A percentile compares a stretch with the other conserved stretches of the same genome.
Conservation (phyloP, 1,140 invertebrate species). For the Macrosteles quadrilineatus region DNA sequence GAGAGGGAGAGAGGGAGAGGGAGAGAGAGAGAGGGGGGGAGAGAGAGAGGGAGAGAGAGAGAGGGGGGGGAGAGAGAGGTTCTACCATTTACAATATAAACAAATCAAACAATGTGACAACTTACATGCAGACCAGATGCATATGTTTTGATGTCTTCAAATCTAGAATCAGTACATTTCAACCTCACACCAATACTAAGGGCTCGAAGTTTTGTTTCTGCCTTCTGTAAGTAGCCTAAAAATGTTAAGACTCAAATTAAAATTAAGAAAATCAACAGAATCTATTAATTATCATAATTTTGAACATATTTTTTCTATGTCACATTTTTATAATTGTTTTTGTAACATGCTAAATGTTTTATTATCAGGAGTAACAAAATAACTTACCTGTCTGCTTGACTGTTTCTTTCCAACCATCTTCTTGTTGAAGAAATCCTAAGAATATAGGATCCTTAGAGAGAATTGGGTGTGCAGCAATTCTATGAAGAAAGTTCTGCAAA, state of each 20-base stretch:
- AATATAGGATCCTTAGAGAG: constrained; percentile 77
- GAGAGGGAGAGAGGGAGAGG: too few species aligned
- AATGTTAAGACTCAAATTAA: constrained; percentile 38
- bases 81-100: too few species aligned
- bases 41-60: too few species aligned
- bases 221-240: constrained; percentile 66
- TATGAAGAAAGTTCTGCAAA: constrained; percentile 69
- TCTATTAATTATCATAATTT: not conserved
- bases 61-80: too few species aligned
- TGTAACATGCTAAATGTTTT: too few species aligned
- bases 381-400: constrained; percentile 69
- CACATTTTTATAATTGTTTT: too few species aligned
- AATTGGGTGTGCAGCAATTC: constrained; percentile 72
- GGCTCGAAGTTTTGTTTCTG: constrained; percentile 75
- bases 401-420: constrained; percentile 74
- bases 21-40: too few species aligned
- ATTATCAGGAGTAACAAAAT: too few species aligned
- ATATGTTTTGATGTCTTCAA: constrained; percentile 76
- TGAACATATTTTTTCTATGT: too few species aligned
- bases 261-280: constrained; percentile 34
- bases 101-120: too few species aligned
- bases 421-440: constrained; percentile 71
- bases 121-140: constrained; percentile 70
- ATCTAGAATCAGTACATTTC: constrained; percentile 71
- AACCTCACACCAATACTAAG: constrained; percentile 72